Evolutionary conservation across 2,113 vertebrate genomes (phyloP).

Genomic region (Haliaeetus leucogaster): DNA sequence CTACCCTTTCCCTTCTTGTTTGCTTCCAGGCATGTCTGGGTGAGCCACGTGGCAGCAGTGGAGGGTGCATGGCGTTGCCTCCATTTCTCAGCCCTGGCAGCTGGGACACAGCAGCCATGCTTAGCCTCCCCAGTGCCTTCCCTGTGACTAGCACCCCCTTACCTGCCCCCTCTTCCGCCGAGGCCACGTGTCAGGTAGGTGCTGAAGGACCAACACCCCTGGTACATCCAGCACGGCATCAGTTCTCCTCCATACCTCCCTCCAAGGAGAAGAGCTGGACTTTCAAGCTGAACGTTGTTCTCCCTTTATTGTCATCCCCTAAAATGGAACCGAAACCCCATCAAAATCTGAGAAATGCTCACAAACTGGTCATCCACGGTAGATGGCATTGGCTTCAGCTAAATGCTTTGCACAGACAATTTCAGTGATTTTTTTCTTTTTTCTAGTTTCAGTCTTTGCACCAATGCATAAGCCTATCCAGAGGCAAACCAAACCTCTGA

Average conservation of each 20-base stretch:
- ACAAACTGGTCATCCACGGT: not conserved
- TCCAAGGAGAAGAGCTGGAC: not conserved
- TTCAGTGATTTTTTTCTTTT: not conserved
- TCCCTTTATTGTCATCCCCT: not conserved
- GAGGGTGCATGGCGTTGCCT: not conserved
- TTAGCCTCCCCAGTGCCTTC: no score
- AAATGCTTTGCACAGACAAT: not conserved
- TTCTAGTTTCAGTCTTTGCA: not conserved
- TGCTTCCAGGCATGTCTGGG: not conserved
- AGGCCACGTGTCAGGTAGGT: rapidly evolving
- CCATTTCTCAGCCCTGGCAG: not conserved
- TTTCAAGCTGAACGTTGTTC: rapidly evolving
- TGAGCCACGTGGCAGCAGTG: rapidly evolving
- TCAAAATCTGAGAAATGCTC: not conserved
- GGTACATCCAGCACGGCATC: no score
- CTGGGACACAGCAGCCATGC: not conserved
- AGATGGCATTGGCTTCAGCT: not conserved
- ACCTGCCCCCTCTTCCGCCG: no score
- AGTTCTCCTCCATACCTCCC: not conserved
- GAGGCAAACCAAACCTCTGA: not conserved
- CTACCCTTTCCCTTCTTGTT: not conserved
- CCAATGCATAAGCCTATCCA: not conserved
- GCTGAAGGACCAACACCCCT: not conserved
- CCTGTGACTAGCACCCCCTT: no score
- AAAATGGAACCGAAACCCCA: not conserved